Conservation (phyloP, 1,140 invertebrate genomes). For the Sarcophaga peregrina region DNA sequence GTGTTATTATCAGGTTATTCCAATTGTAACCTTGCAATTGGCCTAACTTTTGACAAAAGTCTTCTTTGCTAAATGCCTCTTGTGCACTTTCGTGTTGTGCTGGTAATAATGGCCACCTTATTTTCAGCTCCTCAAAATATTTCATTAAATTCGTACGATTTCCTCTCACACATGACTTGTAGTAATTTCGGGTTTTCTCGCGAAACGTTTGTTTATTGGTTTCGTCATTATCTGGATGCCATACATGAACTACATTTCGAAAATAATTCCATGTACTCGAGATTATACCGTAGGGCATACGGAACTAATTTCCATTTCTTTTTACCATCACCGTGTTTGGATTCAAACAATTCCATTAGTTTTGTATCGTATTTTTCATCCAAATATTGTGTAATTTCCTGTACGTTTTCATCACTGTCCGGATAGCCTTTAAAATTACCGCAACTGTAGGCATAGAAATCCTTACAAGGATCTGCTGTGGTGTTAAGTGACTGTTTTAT, state of each 20-base stretch:
- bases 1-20: neutral
- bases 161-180: neutral
- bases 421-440: neutral
- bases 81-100: neutral
- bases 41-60: neutral
- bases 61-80: neutral
- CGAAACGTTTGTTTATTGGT: neutral
- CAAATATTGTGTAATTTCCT: neutral
- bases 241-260: no score
- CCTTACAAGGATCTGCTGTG: neutral
- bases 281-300: no score
- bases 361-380: neutral
- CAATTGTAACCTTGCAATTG: neutral
- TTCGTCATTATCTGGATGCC: neutral
- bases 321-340: no score
- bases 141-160: neutral
- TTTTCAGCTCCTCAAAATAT: neutral
- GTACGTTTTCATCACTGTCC: neutral
- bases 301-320: no score
- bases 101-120: neutral
- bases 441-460: neutral
- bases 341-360: neutral
- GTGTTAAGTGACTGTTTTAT: neutral
- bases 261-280: no score
- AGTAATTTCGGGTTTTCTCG: neutral